Conservation (phyloP, 92 coral and sea anemone species). For the Umimayanthus kanabou region DNA sequence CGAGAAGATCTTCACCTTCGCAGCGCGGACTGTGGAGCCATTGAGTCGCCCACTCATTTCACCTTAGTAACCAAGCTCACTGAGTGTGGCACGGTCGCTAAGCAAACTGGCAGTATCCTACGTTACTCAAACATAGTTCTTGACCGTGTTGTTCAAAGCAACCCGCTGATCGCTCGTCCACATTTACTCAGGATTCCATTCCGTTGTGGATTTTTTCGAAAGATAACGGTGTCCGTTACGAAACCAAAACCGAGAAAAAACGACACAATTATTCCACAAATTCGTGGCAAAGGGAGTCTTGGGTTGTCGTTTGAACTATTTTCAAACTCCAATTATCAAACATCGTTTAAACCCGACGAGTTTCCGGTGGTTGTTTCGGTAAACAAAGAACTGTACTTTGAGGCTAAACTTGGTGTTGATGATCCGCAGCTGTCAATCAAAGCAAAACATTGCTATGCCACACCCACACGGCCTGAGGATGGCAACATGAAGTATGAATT, state of each 20-base stretch:
- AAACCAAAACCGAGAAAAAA: conserved; percentile 24
- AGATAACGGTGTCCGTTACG: conserved; percentile 1
- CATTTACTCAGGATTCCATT: conserved; percentile 27
- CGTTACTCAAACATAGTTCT: conserved; percentile 36
- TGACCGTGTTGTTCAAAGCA: conserved; percentile 11
- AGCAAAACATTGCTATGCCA: conserved; percentile 73
- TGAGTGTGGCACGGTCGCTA: conserved; percentile 23
- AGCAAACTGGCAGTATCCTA: conserved; percentile 26
- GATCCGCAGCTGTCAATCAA: conserved; percentile 63
- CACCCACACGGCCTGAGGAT: conserved; percentile 52
- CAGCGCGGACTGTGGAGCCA: conserved; percentile 19
- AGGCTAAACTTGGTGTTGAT: conserved; percentile 50
- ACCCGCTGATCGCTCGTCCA: conserved; percentile 18
- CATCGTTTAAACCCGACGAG: conserved; percentile 25
- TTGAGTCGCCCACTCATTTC: conserved; percentile 18
- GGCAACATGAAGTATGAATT: conserved; percentile 13
- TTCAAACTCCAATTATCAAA: not conserved
- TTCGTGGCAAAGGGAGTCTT: conserved; percentile 19
- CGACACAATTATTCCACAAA: conserved; percentile 22
- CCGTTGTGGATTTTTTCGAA: conserved; percentile 31
- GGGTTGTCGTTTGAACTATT: conserved; percentile 16
- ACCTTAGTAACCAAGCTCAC: conserved; percentile 28
- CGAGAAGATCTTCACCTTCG: conserved; percentile 36
- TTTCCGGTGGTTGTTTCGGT: conserved; percentile 70
- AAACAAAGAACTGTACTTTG: conserved; percentile 62